phyloP scores from a whole-genome alignment of 2,888 invertebrate genomes.

The Drosophila limbata region DNA sequence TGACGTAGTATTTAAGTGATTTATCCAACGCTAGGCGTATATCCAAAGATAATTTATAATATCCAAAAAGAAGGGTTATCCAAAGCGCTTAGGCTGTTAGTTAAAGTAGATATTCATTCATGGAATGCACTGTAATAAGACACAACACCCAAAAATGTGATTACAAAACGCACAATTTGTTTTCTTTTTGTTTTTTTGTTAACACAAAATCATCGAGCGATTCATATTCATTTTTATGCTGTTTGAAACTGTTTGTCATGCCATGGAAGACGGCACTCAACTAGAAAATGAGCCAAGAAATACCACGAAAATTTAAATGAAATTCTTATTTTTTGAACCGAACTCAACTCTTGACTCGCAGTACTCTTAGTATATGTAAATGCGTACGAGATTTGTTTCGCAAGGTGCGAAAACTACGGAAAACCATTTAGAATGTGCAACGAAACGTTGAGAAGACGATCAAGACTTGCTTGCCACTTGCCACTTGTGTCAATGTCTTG shows the following conservation, averaged over 20 bases:
- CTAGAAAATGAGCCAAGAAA: constrained; percentile 70
- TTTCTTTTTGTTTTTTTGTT: constrained; percentile 35
- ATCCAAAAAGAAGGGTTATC: constrained; percentile 65
- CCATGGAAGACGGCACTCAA: constrained; percentile 50
- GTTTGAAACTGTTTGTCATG: constrained; percentile 74
- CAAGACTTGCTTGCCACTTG: constrained; percentile 47
- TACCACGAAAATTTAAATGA: constrained; percentile 34
- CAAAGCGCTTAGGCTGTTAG: constrained; percentile 66
- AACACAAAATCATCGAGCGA: constrained; percentile 70
- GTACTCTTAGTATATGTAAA: constrained; percentile 63
- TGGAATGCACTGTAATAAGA: constrained; percentile 77
- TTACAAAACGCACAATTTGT: constrained; percentile 68
- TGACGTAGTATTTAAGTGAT: constrained; percentile 48
- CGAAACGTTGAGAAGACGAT: constrained; percentile 79
- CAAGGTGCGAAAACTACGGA: constrained; percentile 79
- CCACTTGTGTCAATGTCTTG: constrained; percentile 23
- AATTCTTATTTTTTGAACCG: constrained; percentile 50
- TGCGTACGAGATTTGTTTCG: constrained; percentile 76
- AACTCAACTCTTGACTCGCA: constrained; percentile 11
- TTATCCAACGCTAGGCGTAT: constrained; percentile 61
- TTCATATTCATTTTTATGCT: constrained; percentile 48
- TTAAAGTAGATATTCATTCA: constrained; percentile 63
- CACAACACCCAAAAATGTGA: constrained; percentile 66
- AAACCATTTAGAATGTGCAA: constrained; percentile 83
- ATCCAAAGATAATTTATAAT: constrained; percentile 53